Percentiles rank a stretch among this genome's conserved stretches.
Evolutionary conservation across 2,113 vertebrate genomes (phyloP).

Genomic region (Lethenteron camtschaticum): DNA sequence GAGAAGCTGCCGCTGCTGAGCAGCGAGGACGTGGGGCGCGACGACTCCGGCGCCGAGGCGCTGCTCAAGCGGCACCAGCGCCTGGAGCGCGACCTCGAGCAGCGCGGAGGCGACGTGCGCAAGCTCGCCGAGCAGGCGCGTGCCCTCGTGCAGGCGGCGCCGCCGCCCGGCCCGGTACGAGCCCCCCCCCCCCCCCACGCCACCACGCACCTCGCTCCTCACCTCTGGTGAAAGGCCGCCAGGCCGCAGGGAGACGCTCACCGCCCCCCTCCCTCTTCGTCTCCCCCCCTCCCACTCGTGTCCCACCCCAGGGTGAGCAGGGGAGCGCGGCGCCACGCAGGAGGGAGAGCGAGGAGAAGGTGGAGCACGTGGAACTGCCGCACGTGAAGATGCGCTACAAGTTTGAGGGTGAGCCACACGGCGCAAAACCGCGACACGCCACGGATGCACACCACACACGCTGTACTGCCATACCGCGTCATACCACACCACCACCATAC

Average conservation of each 20-base stretch:
- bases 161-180: slow-evolving; percentile 6
- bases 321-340: neutral
- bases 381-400: slow-evolving; percentile 15
- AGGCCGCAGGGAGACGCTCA: neutral
- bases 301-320: neutral
- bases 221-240: too few species aligned
- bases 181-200: neutral
- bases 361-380: slow-evolving; percentile 10
- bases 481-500: too few species aligned
- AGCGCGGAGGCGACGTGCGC: slow-evolving; percentile 31
- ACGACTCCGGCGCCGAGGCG: slow-evolving; percentile 22
- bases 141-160: slow-evolving; percentile 20
- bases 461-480: too few species aligned
- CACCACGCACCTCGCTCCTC: neutral
- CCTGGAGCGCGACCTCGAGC: slow-evolving; percentile 29
- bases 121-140: slow-evolving; percentile 33
- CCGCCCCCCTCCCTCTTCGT: neutral
- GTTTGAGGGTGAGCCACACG: slow-evolving; percentile 19
- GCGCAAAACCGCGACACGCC: slow-evolving; percentile 14
- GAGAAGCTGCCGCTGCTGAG: slow-evolving; percentile 31
- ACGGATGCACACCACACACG: slow-evolving; percentile 16
- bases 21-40: slow-evolving; percentile 31
- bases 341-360: slow-evolving; percentile 8
- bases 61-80: slow-evolving; percentile 36
- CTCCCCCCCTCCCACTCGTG: neutral